Base-by-base conservation (phyloP, 2,797 vertebrate genomes). In the Acipenser oxyrinchus region DNA sequence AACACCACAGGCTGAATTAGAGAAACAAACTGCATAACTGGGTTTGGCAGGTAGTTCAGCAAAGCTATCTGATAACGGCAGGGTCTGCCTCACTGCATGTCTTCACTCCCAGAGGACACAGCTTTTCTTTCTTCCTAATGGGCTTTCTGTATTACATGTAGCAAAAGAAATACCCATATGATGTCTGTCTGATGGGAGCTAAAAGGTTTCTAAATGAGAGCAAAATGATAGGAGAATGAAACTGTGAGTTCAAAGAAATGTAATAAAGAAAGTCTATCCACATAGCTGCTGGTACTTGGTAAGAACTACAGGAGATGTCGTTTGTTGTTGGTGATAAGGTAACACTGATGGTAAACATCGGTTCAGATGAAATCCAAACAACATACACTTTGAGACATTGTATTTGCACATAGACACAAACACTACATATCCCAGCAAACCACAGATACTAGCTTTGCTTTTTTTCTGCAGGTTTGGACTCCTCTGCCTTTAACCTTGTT, bases 121-220 rank as follows among this genome's bases (percentile, higher is more conserved):
- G 11, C 64, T 76, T 71, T 74, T 79, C 65, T 55, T 55, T 7
- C 6, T 50, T 63, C 65, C 58, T 78, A 71, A 59, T 72, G 78
- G 62, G 12, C 62, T 79, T 64, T 74, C 72, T 67, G 63, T 63
- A 37, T 74, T 76, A 71, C 51, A 12, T 52, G 60, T 61, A 51
- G 69, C 69, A 73, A 76, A 77, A 11, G 48, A 10, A 71, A 72
- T 62, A 64, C 64, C 64, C 59, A 53, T 48, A 49, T 52, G 23
- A 10, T 51, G 51, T 50, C 13, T 13, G 58, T 64, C 71, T 74
- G 67, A 71, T 7, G 63, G 11, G 72, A 69, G n/a, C 55, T 65
- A 64, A 76, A 77, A 79, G 13, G 8, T 4, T 68, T 70, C 64
- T 67, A 64, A 69, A 77, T 68, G 73, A 74, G 69, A 67, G n/a